phyloP scores from a whole-genome alignment of 1,140 invertebrate species.

The Zaprionus davidi region DNA sequence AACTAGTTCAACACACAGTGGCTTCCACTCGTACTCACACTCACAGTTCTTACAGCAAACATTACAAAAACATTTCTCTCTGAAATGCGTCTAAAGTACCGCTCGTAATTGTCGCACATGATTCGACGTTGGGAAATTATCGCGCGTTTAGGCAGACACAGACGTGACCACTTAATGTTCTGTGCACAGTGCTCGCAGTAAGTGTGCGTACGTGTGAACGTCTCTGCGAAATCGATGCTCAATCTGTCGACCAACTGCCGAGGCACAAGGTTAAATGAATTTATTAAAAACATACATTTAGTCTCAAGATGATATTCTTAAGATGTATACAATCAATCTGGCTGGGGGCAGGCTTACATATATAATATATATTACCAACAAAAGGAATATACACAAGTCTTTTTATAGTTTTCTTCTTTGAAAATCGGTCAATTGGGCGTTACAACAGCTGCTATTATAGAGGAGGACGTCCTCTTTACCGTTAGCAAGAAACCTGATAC shows the following conservation, averaged over 20 bases:
- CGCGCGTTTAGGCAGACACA: slow-evolving; percentile 56
- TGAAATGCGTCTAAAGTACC: slow-evolving; percentile 71
- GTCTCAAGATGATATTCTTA: background rate
- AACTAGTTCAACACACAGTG: slow-evolving; percentile 48
- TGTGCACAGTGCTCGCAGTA: slow-evolving; percentile 8
- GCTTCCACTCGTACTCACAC: slow-evolving; percentile 5
- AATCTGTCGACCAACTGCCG: background rate
- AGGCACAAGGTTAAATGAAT: slow-evolving; percentile 6
- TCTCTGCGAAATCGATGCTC: slow-evolving; percentile 4
- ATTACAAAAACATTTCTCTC: slow-evolving; percentile 37
- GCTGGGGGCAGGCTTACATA: no score
- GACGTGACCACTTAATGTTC: slow-evolving; percentile 44
- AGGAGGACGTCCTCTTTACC: background rate
- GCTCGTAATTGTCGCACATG: slow-evolving; percentile 72
- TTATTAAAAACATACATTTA: background rate
- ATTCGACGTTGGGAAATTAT: slow-evolving; percentile 68
- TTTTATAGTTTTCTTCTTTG: background rate
- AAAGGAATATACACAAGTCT: background rate
- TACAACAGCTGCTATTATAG: background rate
- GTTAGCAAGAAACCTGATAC: background rate
- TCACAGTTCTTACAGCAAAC: slow-evolving; percentile 21
- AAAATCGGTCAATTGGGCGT: background rate
- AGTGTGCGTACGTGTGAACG: slow-evolving; percentile 5
- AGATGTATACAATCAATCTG: background rate
- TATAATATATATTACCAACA: background rate